Evolutionary conservation across 1,140 invertebrate species (phyloP).

Genomic region (Leguminivora glycinivorella): DNA sequence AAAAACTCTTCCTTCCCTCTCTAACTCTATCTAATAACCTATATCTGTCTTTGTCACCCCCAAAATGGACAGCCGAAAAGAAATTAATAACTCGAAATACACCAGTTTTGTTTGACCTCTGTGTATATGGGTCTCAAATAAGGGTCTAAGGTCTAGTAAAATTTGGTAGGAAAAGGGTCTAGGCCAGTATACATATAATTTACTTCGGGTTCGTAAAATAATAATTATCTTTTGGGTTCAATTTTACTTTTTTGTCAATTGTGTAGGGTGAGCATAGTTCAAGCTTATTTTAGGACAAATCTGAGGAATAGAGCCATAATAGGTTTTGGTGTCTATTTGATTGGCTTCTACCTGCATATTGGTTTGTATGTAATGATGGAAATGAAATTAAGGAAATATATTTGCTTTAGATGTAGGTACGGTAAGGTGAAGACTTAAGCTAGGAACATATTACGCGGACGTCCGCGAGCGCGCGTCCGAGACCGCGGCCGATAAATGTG

Average conservation of each 20-base stretch:
- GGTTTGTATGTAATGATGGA: no score
- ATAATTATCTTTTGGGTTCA: conserved; percentile 31
- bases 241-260: conserved; percentile 31
- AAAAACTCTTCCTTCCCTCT: conserved; percentile 41
- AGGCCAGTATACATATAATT: conserved; percentile 33
- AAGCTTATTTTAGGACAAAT: not conserved
- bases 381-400: no score
- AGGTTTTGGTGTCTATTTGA: not conserved
- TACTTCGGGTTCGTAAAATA: conserved; percentile 31
- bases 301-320: not conserved
- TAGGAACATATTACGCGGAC: no score
- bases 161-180: conserved; percentile 1
- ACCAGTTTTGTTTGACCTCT: conserved; percentile 38
- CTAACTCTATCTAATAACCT: conserved; percentile 43
- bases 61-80: conserved; percentile 44
- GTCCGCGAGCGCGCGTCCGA: no score
- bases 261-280: conserved; percentile 7
- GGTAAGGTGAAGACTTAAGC: no score
- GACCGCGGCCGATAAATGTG: no score
- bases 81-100: conserved; percentile 37
- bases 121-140: not conserved
- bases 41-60: conserved; percentile 41
- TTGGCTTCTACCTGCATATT: no score
- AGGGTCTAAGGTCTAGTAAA: not conserved
- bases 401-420: no score